Evolutionary conservation across 30 jellyfish, hydroid and myxozoan genomes (phyloP).

Genomic region (Aurelia aurita): DNA sequence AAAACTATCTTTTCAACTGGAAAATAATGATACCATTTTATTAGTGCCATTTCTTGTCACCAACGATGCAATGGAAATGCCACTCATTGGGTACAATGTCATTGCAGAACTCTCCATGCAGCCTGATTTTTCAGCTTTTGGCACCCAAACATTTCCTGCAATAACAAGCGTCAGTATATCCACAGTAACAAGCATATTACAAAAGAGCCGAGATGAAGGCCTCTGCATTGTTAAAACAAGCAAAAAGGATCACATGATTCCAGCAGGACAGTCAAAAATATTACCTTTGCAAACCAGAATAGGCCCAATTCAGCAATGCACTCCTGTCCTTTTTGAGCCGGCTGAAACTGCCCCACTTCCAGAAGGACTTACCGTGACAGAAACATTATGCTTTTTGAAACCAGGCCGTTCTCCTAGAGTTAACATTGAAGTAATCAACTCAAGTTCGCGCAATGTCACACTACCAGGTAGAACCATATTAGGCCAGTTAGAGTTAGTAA

Average conservation of each 20-base stretch:
- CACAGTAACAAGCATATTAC: conserved; percentile 3
- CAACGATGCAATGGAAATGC: conserved; percentile 2
- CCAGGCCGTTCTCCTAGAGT: neutral
- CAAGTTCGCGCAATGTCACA: conserved; percentile 15
- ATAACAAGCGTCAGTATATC: neutral
- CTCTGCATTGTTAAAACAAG: conserved; percentile 6
- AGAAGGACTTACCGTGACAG: conserved; percentile 5
- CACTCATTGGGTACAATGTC: conserved; percentile 29
- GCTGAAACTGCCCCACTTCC: conserved; percentile 1
- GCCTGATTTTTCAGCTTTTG: neutral
- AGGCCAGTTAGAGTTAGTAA: conserved; percentile 2
- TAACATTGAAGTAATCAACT: neutral
- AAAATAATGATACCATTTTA: neutral
- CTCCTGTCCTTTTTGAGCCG: conserved; percentile 16
- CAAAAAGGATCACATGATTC: conserved; percentile 6
- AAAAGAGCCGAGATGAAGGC: neutral
- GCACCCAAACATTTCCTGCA: neutral
- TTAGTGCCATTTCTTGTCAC: conserved; percentile 25
- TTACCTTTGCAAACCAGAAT: conserved; percentile 4
- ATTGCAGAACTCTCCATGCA: neutral
- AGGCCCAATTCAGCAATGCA: conserved; percentile 4
- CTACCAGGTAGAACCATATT: conserved; percentile 6
- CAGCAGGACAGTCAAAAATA: conserved; percentile 2
- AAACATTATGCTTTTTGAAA: conserved; percentile 4
- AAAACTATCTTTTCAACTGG: conserved; percentile 2